phyloP scores from a whole-genome alignment of 2,888 invertebrate species.

The Habrosyne pyritoides region DNA sequence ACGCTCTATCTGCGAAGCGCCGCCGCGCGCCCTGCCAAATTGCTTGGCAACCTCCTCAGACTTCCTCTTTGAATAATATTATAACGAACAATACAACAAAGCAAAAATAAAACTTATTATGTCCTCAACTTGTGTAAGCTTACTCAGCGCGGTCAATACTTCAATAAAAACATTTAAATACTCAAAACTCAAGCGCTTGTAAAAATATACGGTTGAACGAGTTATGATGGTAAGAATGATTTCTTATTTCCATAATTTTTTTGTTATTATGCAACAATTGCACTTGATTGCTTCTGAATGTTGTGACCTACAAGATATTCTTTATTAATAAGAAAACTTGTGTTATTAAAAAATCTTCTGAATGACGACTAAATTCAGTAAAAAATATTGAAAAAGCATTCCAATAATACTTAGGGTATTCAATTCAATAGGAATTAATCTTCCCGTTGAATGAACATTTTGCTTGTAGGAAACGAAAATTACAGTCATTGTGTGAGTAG shows the following conservation, averaged over 20 bases:
- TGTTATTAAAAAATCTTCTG: no score
- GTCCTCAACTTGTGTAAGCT: constrained; percentile 31
- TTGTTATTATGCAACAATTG: no score
- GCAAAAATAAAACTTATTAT: constrained; percentile 62
- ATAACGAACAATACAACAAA: constrained; percentile 70
- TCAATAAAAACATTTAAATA: constrained; percentile 10
- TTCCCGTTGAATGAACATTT: constrained; percentile 45
- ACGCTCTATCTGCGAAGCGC: constrained; percentile 69
- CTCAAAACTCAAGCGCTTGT: not conserved
- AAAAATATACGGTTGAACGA: no score
- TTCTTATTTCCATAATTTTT: no score
- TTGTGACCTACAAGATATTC: no score
- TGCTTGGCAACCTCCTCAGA: constrained; percentile 78
- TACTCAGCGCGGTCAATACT: constrained; percentile 16
- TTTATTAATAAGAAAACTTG: no score
- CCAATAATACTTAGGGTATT: constrained; percentile 32
- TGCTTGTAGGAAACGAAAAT: constrained; percentile 50
- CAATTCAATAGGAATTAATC: constrained; percentile 49
- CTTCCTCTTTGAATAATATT: constrained; percentile 79
- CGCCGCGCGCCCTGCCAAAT: constrained; percentile 72
- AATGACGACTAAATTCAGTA: constrained; percentile 28
- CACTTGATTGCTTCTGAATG: no score
- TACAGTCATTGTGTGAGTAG: constrained; percentile 49
- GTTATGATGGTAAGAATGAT: no score
- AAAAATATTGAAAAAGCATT: constrained; percentile 29